Evolutionary conservation across 2,797 vertebrate genomes (phyloP).

Genomic region (Neostethus bicornis): DNA sequence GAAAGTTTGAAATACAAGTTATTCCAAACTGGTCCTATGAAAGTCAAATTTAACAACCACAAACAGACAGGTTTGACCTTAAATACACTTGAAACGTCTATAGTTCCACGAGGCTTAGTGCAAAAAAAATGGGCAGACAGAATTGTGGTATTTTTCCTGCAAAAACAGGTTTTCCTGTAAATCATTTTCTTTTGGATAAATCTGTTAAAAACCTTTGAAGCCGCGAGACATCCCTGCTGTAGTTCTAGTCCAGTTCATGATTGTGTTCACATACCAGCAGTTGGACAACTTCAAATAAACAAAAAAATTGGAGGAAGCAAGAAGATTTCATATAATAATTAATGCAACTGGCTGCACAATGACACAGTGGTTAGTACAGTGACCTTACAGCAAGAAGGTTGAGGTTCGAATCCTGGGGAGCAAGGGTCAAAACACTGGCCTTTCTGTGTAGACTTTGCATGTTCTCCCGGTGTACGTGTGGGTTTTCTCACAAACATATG

Average conservation of each 20-base stretch:
- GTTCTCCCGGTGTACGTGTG: too few relatives aligned
- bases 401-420: too few relatives aligned
- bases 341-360: too few relatives aligned
- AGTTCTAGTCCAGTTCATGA: slow-evolving; percentile 31
- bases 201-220: slow-evolving; percentile 58
- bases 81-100: slow-evolving; percentile 40
- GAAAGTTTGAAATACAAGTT: slow-evolving; percentile 35
- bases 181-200: slow-evolving; percentile 72
- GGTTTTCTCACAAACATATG: too few relatives aligned
- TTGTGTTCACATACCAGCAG: slow-evolving; percentile 30
- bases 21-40: slow-evolving; percentile 50
- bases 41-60: slow-evolving; percentile 66
- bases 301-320: slow-evolving; percentile 34
- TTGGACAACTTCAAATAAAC: slow-evolving; percentile 31
- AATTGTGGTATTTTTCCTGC: slow-evolving; percentile 70
- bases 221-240: slow-evolving; percentile 30
- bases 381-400: too few relatives aligned
- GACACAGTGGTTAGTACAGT: too few relatives aligned
- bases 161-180: slow-evolving; percentile 60
- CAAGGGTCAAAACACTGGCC: too few relatives aligned
- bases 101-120: slow-evolving; percentile 53
- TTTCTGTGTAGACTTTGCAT: too few relatives aligned
- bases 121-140: slow-evolving; percentile 64
- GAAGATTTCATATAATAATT: slow-evolving; percentile 41
- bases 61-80: slow-evolving; percentile 71